A percentile compares a stretch with the other conserved stretches of the same genome.
Evolutionary conservation across 2,113 vertebrate genomes (phyloP).

Genomic region (Bufo gargarizans): DNA sequence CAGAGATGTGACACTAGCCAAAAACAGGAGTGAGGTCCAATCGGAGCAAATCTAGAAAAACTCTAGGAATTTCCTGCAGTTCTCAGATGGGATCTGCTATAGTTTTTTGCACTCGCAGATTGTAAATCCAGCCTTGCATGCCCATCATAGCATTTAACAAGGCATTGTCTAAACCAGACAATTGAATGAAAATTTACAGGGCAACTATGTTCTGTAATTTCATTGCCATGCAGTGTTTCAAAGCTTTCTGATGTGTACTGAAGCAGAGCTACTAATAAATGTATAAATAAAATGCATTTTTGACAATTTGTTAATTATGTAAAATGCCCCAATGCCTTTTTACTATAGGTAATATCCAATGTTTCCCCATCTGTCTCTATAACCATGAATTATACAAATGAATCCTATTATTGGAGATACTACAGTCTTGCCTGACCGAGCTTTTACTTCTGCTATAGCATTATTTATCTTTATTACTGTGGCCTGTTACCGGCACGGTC

Average conservation of each 20-base stretch:
- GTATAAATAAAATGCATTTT: background rate
- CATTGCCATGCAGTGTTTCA: too few relatives aligned
- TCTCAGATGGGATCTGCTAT: too few relatives aligned
- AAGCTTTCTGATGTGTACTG: background rate
- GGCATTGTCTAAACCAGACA: background rate
- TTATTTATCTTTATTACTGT: slow-evolving; percentile 48
- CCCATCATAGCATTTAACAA: background rate
- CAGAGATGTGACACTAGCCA: too few relatives aligned
- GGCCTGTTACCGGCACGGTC: slow-evolving; percentile 34
- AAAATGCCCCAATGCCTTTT: background rate
- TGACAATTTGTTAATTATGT: slow-evolving; percentile 10
- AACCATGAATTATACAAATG: slow-evolving; percentile 31
- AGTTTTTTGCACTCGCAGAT: too few relatives aligned
- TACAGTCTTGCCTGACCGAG: slow-evolving; percentile 36
- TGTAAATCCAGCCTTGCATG: too few relatives aligned
- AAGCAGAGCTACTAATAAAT: background rate
- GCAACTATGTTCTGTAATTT: background rate
- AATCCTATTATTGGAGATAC: slow-evolving; percentile 13
- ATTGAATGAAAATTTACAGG: background rate
- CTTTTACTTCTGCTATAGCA: slow-evolving; percentile 36
- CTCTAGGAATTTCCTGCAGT: too few relatives aligned
- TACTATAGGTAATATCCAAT: slow-evolving; percentile 13
- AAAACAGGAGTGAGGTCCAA: too few relatives aligned
- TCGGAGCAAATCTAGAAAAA: too few relatives aligned
- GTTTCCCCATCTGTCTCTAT: slow-evolving; percentile 33